phyloP scores from a whole-genome alignment of 2,113 vertebrate genomes.

The Rhinoderma darwinii region DNA sequence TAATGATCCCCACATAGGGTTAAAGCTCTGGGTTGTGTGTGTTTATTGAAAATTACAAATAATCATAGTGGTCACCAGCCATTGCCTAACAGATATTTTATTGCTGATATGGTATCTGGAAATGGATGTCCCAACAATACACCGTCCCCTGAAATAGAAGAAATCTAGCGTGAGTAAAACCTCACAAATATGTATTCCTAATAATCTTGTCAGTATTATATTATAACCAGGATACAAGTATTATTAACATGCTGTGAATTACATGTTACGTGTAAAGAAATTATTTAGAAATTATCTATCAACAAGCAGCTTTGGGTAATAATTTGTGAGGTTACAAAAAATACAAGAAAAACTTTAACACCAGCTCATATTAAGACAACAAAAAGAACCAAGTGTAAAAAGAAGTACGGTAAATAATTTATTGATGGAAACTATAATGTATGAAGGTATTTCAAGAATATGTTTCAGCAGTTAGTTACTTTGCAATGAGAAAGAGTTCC shows the following conservation, averaged over 20 bases:
- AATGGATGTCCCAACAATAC: too few relatives aligned
- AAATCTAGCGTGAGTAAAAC: neutral
- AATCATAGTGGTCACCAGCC: too few relatives aligned
- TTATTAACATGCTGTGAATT: neutral
- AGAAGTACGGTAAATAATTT: neutral
- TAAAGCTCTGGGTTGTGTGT: neutral
- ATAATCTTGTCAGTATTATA: neutral
- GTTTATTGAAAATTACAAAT: too few relatives aligned
- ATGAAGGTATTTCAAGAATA: neutral
- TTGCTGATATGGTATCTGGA: too few relatives aligned
- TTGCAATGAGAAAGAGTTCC: neutral
- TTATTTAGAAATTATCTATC: neutral
- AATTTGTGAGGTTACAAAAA: neutral
- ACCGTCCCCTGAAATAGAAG: neutral
- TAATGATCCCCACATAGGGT: neutral
- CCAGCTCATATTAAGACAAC: neutral
- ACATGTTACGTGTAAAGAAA: neutral
- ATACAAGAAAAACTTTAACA: neutral
- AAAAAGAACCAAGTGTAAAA: neutral
- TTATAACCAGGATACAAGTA: neutral
- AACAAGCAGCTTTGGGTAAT: neutral
- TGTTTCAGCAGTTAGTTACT: neutral
- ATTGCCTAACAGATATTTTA: too few relatives aligned
- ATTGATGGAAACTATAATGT: neutral
- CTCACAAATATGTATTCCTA: neutral